These are phyloP conservation scores for Dissostichus mawsoni DNA, from an alignment of 2,113 vertebrate genomes.

Conservation along the genomic window DNA sequence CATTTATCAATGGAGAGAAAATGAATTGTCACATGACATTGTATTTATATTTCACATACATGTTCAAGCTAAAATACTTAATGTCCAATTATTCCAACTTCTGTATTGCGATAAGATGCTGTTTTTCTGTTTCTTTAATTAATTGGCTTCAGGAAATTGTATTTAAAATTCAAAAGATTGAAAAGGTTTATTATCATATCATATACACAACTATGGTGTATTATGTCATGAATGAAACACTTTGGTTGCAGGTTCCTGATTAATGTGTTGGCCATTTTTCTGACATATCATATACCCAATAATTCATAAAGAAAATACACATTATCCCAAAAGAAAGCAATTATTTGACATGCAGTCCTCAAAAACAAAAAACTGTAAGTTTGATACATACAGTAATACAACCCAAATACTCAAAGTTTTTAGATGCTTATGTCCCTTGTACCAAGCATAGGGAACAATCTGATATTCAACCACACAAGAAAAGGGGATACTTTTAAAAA, in stretches of 20 bases:
- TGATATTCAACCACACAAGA: conserved; percentile 53
- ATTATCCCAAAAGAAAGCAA: not conserved
- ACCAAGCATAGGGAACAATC: conserved; percentile 31
- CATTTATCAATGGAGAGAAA: not conserved
- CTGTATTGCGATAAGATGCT: not conserved
- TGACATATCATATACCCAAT: not conserved
- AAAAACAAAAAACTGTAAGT: too few relatives aligned
- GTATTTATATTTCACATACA: not conserved
- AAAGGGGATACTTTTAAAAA: conserved; percentile 45
- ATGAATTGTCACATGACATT: not conserved
- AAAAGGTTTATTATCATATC: too few relatives aligned
- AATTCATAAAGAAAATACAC: not conserved
- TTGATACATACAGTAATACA: too few relatives aligned
- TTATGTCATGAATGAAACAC: too few relatives aligned
- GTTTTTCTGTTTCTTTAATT: not conserved
- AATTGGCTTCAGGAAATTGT: not conserved
- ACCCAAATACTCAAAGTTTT: not conserved
- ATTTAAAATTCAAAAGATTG: not conserved
- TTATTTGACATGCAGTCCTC: not conserved
- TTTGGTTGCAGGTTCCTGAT: too few relatives aligned
- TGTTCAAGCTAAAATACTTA: not conserved
- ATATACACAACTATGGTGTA: too few relatives aligned
- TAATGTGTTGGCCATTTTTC: too few relatives aligned
- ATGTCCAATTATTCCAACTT: not conserved
- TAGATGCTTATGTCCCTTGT: conserved; percentile 8